Base-by-base conservation (phyloP, 2,888 invertebrate genomes). In the Cheilosia urbana region DNA sequence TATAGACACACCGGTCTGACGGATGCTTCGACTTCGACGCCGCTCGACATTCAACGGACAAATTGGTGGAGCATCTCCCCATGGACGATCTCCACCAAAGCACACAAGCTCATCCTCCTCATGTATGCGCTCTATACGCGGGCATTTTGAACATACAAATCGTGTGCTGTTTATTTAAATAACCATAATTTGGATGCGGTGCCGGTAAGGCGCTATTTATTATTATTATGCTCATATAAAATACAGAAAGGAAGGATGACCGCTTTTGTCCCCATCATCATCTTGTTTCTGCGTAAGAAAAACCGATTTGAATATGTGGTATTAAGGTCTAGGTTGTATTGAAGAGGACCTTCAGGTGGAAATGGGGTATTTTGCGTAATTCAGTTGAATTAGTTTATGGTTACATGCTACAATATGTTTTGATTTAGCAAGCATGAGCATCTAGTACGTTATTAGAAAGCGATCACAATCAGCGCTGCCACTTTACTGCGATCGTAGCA, bases 121-220 rank as follows among this genome's bases (percentile, higher is more conserved):
- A 65, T 27, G 77, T n/a, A n/a, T 47, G 57, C 51, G 34, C 76
- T 76, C 55, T 63, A 75, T 75, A 73, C 68, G 40, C 72, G 57
- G 30, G 27, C 42, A 71, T 76, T 13, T 37, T 37, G 66, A 79
- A 60, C 88, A 89, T 88, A 90, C 90, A 90, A 91, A 91, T 91
- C 91, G 90, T 91, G 91, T 90, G 91, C 90, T 91, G 90, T 91
- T 91, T 91, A 90, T 91, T 91, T 90, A 91, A 91, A 91, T 91
- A 90, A 91, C 91, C 90, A 90, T 91, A 91, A 91, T 91, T 91
- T 91, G 88, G 82, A 87, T 77, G 76, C 83, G 81, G 71, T 77
- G 82, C 75, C 83, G 81, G 71, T 77, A 84, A 88, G 89, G 89
- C 87, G 88, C 62, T 73, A 68, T 81, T 81, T 80, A 69, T 85